A percentile compares a stretch with the other conserved stretches of the same genome.
Conservation (phyloP, 2,113 vertebrate species). For the Aphyosemion australe region DNA sequence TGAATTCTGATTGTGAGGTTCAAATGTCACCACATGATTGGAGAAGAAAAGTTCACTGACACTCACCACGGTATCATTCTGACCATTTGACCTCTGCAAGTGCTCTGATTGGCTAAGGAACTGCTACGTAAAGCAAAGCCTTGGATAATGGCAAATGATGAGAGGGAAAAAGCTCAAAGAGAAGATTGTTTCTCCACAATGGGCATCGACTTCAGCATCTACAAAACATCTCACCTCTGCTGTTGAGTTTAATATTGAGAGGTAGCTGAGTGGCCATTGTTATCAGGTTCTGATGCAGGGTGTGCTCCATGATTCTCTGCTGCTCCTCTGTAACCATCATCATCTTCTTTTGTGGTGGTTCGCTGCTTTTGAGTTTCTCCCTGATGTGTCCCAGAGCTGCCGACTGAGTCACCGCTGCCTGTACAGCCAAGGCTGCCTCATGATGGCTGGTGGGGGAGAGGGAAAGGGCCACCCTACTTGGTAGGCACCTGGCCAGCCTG, state of each 20-base stretch:
- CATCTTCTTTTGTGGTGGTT: slow-evolving; percentile 90
- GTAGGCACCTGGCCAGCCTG: slow-evolving; percentile 69
- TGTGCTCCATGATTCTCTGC: slow-evolving; percentile 85
- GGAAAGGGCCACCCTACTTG: slow-evolving; percentile 73
- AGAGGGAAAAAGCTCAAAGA: not conserved
- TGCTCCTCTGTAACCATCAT: slow-evolving; percentile 86
- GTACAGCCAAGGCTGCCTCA: slow-evolving; percentile 43
- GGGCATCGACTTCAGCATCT: not conserved
- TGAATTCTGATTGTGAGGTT: too few species aligned
- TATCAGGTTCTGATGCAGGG: slow-evolving; percentile 87
- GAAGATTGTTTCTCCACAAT: not conserved
- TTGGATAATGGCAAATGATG: too few species aligned
- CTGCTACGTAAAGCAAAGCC: too few species aligned
- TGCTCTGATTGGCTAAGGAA: too few species aligned
- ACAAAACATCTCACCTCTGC: slow-evolving; percentile 55
- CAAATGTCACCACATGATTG: too few species aligned
- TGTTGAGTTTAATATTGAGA: slow-evolving; percentile 67
- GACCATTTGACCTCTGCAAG: too few species aligned
- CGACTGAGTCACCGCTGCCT: slow-evolving; percentile 72
- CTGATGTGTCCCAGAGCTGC: slow-evolving; percentile 84
- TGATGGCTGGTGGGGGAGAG: slow-evolving; percentile 76
- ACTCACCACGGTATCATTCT: too few species aligned
- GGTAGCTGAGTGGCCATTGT: slow-evolving; percentile 84
- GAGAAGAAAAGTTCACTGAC: too few species aligned
- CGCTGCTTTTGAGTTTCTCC: slow-evolving; percentile 86